Evolutionary conservation across 2,113 vertebrate genomes (phyloP).

Genomic region (Mobula birostris): DNA sequence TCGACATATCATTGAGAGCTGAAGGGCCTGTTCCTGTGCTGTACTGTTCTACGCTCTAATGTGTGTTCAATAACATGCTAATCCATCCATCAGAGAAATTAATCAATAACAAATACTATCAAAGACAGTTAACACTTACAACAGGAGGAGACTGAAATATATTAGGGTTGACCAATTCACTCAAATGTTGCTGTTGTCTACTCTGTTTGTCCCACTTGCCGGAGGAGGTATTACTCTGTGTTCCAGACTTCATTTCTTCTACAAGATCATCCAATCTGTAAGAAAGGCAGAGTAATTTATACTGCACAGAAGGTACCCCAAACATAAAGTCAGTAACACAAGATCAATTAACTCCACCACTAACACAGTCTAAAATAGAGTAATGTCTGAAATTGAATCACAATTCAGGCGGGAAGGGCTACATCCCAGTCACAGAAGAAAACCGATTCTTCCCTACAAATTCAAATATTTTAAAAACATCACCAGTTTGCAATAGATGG

Average conservation of each 20-base stretch:
- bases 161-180: conserved; percentile 79
- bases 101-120: neutral
- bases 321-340: neutral
- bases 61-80: no score
- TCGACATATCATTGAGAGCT: no score
- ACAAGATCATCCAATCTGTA: conserved; percentile 81
- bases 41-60: no score
- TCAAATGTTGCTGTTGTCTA: conserved; percentile 43
- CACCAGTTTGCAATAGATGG: neutral
- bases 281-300: conserved; percentile 2
- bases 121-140: conserved; percentile 52
- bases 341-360: neutral
- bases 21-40: no score
- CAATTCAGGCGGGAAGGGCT: neutral
- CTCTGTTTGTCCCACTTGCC: conserved; percentile 42
- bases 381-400: conserved; percentile 18
- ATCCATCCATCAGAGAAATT: neutral
- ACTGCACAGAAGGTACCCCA: neutral
- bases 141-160: conserved; percentile 74
- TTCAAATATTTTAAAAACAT: neutral
- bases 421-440: neutral
- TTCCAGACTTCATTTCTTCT: conserved; percentile 62
- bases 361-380: neutral
- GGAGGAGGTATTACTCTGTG: conserved; percentile 47
- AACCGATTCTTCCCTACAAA: no score